These are phyloP conservation scores for Beris chalybata DNA, from an alignment of 2,888 invertebrate genomes.

Conservation along the genomic window DNA sequence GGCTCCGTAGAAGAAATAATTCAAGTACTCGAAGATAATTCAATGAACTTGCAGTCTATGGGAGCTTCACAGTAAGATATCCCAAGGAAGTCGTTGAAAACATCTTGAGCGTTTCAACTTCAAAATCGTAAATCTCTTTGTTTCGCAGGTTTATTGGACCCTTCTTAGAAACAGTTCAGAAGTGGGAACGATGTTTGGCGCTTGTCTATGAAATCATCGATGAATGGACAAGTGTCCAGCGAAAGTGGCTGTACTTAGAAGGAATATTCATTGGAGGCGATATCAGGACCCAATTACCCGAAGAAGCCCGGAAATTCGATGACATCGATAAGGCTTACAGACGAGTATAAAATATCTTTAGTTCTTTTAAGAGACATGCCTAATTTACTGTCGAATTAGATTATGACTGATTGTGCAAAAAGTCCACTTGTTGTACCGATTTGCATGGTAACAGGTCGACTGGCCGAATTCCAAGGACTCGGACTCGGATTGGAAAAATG, in stretches of 20 bases:
- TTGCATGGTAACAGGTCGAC: slow-evolving; percentile 73
- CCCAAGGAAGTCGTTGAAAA: neutral
- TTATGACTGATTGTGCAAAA: slow-evolving; percentile 83
- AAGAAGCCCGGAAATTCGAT: slow-evolving; percentile 89
- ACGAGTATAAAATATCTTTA: slow-evolving; percentile 58
- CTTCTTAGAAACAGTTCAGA: slow-evolving; percentile 78
- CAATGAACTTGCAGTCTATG: slow-evolving; percentile 90
- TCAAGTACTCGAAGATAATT: slow-evolving; percentile 82
- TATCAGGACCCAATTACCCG: slow-evolving; percentile 82
- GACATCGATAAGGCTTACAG: slow-evolving; percentile 81
- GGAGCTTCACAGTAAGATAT: slow-evolving; percentile 72
- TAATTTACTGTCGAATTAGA: slow-evolving; percentile 56
- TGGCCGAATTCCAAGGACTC: slow-evolving; percentile 74
- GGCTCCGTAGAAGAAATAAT: slow-evolving; percentile 83
- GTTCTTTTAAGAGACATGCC: no score
- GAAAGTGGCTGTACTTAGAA: slow-evolving; percentile 90
- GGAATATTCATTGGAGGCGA: slow-evolving; percentile 91
- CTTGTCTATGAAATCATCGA: slow-evolving; percentile 84
- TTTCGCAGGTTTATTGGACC: slow-evolving; percentile 79
- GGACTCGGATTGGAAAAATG: slow-evolving; percentile 80
- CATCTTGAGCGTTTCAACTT: no score
- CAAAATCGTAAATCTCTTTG: slow-evolving; percentile 1
- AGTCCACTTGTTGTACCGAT: slow-evolving; percentile 77
- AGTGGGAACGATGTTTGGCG: slow-evolving; percentile 81
- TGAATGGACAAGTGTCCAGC: slow-evolving; percentile 82